Evolutionary conservation across 37 sponge, comb jelly and placozoan genomes (phyloP).

Genomic region (Hormiphora californensis): DNA sequence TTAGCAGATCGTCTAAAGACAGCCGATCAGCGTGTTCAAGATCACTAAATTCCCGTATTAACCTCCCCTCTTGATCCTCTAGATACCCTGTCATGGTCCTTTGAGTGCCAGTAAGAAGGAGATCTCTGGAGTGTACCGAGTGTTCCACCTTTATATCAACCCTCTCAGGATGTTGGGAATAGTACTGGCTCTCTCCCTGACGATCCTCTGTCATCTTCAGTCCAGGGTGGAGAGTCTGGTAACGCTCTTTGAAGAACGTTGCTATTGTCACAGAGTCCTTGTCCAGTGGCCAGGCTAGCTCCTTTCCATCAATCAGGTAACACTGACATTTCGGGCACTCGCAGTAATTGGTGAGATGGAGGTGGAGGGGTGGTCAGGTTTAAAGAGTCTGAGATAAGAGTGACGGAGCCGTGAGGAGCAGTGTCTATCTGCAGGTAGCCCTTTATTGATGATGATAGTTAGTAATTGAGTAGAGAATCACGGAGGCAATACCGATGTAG

Average conservation of each 20-base stretch:
- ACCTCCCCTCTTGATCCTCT: constrained; percentile 53
- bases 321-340: constrained; percentile 64
- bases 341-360: background rate
- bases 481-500: constrained; percentile 61
- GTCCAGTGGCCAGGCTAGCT: constrained; percentile 72
- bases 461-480: constrained; percentile 62
- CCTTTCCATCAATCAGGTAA: constrained; percentile 64
- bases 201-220: constrained; percentile 47
- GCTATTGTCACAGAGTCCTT: constrained; percentile 68
- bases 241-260: constrained; percentile 70
- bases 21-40: constrained; percentile 71
- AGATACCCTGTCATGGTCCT: constrained; percentile 66
- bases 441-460: constrained; percentile 5
- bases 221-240: constrained; percentile 53
- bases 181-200: constrained; percentile 59
- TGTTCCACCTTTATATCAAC: constrained; percentile 71
- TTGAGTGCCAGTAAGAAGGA: constrained; percentile 70
- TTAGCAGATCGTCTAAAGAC: constrained; percentile 63
- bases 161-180: constrained; percentile 62
- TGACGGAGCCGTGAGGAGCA: constrained; percentile 67
- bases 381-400: constrained; percentile 59
- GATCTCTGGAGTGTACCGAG: constrained; percentile 64
- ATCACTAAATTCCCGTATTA: constrained; percentile 55
- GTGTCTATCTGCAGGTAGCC: constrained; percentile 66
- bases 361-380: background rate